Evolutionary conservation across 2,888 invertebrate genomes (phyloP).

Genomic region (Drosophila quasianomalipes): DNA sequence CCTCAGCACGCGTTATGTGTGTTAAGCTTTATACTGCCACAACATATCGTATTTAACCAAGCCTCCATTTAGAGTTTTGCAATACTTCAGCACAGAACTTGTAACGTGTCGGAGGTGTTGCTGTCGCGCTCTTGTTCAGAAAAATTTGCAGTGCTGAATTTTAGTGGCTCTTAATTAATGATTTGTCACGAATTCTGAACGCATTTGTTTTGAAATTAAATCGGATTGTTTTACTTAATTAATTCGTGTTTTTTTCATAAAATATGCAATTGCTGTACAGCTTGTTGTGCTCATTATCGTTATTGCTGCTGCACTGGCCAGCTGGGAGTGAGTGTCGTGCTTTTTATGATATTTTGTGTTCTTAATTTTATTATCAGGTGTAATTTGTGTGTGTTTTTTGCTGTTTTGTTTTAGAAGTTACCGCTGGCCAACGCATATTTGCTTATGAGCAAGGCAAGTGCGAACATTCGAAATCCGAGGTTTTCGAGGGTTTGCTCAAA

Average conservation of each 20-base stretch:
- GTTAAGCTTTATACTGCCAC: constrained; percentile 33
- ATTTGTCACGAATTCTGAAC: constrained; percentile 33
- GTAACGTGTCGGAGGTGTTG: constrained; percentile 66
- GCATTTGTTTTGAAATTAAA: constrained; percentile 10
- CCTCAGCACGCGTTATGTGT: constrained; percentile 28
- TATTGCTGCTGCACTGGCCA: constrained; percentile 21
- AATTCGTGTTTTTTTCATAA: constrained; percentile 5
- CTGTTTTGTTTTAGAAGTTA: constrained; percentile 11
- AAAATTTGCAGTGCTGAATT: constrained; percentile 26
- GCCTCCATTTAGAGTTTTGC: constrained; percentile 75
- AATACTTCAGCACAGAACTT: constrained; percentile 77
- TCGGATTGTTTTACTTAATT: constrained; percentile 25
- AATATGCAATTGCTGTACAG: constrained; percentile 40
- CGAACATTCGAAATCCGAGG: constrained; percentile 67
- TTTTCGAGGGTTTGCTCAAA: constrained; percentile 65
- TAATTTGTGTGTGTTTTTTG: constrained; percentile 25
- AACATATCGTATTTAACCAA: constrained; percentile 71
- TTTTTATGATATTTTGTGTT: constrained; percentile 12
- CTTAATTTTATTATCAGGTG: constrained; percentile 12
- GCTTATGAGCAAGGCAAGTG: constrained; percentile 78
- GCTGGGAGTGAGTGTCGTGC: constrained; percentile 46
- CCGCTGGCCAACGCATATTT: constrained; percentile 38
- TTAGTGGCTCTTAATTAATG: constrained; percentile 45
- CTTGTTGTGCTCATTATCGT: constrained; percentile 2
- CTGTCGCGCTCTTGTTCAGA: constrained; percentile 36